Evolutionary conservation across 2,113 vertebrate species (phyloP).

Genomic region (Stomatorhinus ivindoensis): DNA sequence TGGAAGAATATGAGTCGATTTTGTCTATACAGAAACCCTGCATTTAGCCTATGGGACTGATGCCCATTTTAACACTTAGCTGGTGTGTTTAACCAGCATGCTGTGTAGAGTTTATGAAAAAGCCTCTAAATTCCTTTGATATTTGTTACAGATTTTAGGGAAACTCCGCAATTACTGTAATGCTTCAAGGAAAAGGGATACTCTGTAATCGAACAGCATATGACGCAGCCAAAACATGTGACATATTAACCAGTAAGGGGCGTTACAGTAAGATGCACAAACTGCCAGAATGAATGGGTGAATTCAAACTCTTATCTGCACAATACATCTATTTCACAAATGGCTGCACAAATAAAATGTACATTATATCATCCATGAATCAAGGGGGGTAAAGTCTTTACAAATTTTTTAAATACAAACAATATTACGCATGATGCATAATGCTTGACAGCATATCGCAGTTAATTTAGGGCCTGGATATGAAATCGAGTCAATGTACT

Average conservation of each 20-base stretch:
- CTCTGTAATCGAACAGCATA: constrained; percentile 44
- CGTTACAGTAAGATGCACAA: constrained; percentile 25
- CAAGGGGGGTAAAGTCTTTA: background rate
- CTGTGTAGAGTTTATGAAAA: constrained; percentile 41
- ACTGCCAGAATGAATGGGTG: background rate
- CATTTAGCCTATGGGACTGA: background rate
- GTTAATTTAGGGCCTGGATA: constrained; percentile 4
- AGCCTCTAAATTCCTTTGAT: constrained; percentile 36
- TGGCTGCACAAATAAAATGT: background rate
- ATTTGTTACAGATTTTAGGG: constrained; percentile 53
- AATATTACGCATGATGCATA: background rate
- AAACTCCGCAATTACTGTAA: constrained; percentile 51
- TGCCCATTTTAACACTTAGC: background rate
- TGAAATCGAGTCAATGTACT: constrained; percentile 9
- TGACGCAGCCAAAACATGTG: constrained; percentile 41
- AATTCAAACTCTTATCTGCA: background rate
- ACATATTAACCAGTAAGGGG: constrained; percentile 42
- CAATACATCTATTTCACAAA: constrained; percentile 3
- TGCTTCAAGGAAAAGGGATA: constrained; percentile 42
- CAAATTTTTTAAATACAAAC: background rate
- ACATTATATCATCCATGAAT: background rate
- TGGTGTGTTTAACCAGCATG: constrained; percentile 22
- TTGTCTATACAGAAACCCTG: background rate
- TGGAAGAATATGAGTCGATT: constrained; percentile 18
- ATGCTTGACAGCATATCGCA: background rate